A percentile compares a stretch with the other conserved stretches of the same genome.
Evolutionary conservation across 2,797 vertebrate genomes (phyloP).

Genomic region (Atherinosoma microstoma): DNA sequence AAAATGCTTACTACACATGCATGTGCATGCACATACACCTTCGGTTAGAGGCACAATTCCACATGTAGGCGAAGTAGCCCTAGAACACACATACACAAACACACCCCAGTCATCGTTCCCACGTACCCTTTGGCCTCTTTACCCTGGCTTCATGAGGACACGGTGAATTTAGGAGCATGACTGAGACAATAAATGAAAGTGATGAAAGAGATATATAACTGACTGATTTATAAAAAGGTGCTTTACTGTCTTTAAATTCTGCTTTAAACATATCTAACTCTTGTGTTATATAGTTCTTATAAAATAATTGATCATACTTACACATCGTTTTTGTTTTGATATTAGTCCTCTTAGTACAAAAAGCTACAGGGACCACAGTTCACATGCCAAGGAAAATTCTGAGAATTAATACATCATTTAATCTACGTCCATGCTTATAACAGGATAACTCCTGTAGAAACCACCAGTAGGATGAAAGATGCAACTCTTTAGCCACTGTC

Average conservation of each 20-base stretch:
- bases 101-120: slow-evolving; percentile 57
- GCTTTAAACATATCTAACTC: slow-evolving; percentile 3
- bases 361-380: neutral
- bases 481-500: slow-evolving; percentile 47
- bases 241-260: slow-evolving; percentile 9
- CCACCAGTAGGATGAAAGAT: slow-evolving; percentile 9
- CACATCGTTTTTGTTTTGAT: neutral
- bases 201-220: slow-evolving; percentile 7
- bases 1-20: slow-evolving; percentile 61
- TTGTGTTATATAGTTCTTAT: neutral
- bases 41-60: slow-evolving; percentile 42
- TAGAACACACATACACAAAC: slow-evolving; percentile 58
- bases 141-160: slow-evolving; percentile 64
- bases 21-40: slow-evolving; percentile 36
- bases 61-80: slow-evolving; percentile 44
- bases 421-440: slow-evolving; percentile 13
- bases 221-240: neutral
- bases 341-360: slow-evolving; percentile 6
- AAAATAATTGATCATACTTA: neutral
- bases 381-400: neutral
- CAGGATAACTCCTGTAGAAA: slow-evolving; percentile 34
- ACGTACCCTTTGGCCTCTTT: slow-evolving; percentile 69
- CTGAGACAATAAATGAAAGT: slow-evolving; percentile 11
- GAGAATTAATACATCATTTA: neutral
- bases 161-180: slow-evolving; percentile 48